These are phyloP conservation scores for Brachyrhaphis roseni DNA, from an alignment of 2,797 vertebrate genomes.

Conservation along the genomic window DNA sequence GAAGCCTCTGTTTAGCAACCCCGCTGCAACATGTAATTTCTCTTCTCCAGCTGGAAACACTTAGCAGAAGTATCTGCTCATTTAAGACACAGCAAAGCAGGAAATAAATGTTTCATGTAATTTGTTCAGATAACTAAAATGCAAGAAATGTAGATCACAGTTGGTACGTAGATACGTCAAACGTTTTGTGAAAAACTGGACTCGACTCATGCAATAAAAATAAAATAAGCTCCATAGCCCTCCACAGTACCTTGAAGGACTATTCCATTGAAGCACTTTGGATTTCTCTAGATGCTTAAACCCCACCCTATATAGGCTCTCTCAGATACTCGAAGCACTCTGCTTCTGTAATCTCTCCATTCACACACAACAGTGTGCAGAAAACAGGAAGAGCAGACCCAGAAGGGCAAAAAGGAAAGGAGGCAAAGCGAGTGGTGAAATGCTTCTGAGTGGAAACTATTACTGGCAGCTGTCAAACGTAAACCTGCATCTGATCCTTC, in stretches of 20 bases:
- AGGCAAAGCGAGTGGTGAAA: constrained; percentile 32
- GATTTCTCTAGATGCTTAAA: constrained; percentile 67
- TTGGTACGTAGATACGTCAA: background rate
- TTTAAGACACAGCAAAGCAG: background rate
- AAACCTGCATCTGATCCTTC: constrained; percentile 9
- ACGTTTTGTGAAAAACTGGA: constrained; percentile 26
- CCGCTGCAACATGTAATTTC: background rate
- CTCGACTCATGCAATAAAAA: constrained; percentile 21
- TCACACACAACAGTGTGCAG: constrained; percentile 56
- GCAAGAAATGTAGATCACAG: background rate
- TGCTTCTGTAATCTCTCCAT: constrained; percentile 59
- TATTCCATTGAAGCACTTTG: constrained; percentile 59
- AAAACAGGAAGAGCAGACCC: constrained; percentile 56
- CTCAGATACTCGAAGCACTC: constrained; percentile 64
- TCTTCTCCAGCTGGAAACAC: constrained; percentile 3
- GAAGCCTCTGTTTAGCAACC: background rate
- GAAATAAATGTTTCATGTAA: background rate
- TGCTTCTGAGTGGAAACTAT: constrained; percentile 35
- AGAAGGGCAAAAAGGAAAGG: constrained; percentile 35
- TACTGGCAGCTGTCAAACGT: constrained; percentile 32
- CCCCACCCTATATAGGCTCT: constrained; percentile 57
- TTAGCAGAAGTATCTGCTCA: background rate
- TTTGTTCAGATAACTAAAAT: background rate
- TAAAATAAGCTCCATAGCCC: constrained; percentile 30
- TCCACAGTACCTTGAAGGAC: constrained; percentile 49